Evolutionary conservation across 2,888 invertebrate species (phyloP).

Genomic region (Coronaproctus castanopsis): DNA sequence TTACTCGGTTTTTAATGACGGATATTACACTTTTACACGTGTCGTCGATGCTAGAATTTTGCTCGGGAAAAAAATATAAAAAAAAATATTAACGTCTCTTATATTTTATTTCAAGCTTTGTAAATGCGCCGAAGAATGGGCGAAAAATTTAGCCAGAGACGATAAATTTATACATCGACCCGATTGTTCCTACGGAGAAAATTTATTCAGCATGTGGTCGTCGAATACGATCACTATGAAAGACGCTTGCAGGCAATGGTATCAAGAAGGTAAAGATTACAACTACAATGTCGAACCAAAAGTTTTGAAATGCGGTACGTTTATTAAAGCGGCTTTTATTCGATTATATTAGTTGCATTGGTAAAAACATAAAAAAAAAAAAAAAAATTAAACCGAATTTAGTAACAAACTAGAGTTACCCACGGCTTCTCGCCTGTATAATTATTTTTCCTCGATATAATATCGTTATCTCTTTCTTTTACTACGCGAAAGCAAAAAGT

Average conservation of each 20-base stretch:
- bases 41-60: too few relatives aligned
- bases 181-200: slow-evolving; percentile 43
- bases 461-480: too few relatives aligned
- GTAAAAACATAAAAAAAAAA: too few relatives aligned
- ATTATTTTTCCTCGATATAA: too few relatives aligned
- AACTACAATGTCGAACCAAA: slow-evolving; percentile 20
- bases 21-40: too few relatives aligned
- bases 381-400: too few relatives aligned
- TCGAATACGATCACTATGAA: slow-evolving; percentile 42
- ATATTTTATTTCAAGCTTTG: slow-evolving; percentile 30
- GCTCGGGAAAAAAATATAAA: too few relatives aligned
- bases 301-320: slow-evolving; percentile 20
- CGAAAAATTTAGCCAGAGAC: slow-evolving; percentile 40
- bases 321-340: neutral
- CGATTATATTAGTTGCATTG: neutral
- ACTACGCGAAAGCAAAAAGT: too few relatives aligned
- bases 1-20: too few relatives aligned
- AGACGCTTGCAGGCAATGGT: slow-evolving; percentile 55
- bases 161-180: slow-evolving; percentile 44
- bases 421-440: too few relatives aligned
- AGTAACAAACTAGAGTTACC: too few relatives aligned
- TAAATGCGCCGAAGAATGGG: slow-evolving; percentile 47
- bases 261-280: slow-evolving; percentile 49
- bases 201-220: slow-evolving; percentile 47
- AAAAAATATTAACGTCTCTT: too few relatives aligned